A percentile compares a stretch with the other conserved stretches of the same genome.
These are phyloP conservation scores for Ptyas mucosa DNA, from an alignment of 2,113 vertebrate species.

Conservation along the genomic window DNA sequence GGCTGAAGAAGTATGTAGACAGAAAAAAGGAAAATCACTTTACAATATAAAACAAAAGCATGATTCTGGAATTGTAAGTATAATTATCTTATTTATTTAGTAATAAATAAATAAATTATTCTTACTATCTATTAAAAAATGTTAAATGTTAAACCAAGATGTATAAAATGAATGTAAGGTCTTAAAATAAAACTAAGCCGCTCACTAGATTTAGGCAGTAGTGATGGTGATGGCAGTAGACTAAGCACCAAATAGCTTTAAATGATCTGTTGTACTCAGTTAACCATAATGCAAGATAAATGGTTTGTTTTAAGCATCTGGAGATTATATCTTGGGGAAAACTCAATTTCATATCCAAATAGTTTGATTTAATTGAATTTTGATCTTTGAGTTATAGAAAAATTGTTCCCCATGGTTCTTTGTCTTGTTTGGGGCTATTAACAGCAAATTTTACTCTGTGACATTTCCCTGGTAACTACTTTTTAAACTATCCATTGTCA, in stretches of 20 bases:
- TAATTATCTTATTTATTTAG: background rate
- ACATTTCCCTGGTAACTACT: background rate
- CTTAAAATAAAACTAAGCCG: background rate
- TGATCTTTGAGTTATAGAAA: background rate
- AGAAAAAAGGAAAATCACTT: slow-evolving; percentile 89
- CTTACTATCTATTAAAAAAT: background rate
- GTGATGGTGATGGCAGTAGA: background rate
- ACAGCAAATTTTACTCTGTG: background rate
- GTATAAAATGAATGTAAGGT: background rate
- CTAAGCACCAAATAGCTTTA: background rate
- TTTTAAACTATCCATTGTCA: background rate
- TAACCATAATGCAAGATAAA: background rate
- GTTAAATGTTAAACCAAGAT: background rate
- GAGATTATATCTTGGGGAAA: background rate
- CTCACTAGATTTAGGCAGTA: background rate
- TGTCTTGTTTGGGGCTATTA: background rate
- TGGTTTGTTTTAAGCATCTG: background rate
- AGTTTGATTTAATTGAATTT: background rate
- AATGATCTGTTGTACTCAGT: background rate
- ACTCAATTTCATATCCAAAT: background rate
- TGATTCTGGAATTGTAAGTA: slow-evolving; percentile 91
- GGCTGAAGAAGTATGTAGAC: slow-evolving; percentile 87
- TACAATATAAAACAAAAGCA: slow-evolving; percentile 95
- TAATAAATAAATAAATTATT: background rate
- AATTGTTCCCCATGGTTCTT: background rate